Evolutionary conservation across 2,113 vertebrate genomes (phyloP).

Genomic region (Vulpes lagopus): DNA sequence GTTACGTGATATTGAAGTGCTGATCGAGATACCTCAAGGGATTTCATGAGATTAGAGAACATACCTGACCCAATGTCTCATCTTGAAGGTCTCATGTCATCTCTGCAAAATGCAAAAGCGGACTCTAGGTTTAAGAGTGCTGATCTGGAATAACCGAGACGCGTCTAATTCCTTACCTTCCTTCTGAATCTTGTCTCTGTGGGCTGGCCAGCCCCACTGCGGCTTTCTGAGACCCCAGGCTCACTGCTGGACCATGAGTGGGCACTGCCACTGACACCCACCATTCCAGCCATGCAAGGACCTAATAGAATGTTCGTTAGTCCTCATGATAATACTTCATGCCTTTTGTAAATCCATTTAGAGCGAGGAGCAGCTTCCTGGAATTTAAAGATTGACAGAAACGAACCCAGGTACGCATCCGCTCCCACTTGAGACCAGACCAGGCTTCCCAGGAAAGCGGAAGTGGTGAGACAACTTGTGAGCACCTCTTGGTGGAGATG

Average conservation of each 20-base stretch:
- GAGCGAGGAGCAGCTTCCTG: not conserved
- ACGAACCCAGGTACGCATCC: not conserved
- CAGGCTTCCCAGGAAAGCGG: not conserved
- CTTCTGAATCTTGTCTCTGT: not conserved
- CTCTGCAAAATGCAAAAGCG: not conserved
- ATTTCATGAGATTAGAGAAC: not conserved
- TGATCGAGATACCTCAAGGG: not conserved
- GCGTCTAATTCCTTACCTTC: not conserved
- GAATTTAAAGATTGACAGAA: not conserved
- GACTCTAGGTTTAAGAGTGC: no score
- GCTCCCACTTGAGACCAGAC: accelerated
- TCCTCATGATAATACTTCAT: not conserved
- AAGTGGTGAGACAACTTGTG: no score
- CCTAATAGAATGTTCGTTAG: not conserved
- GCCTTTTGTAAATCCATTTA: not conserved
- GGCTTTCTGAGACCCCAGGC: not conserved
- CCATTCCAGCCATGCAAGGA: not conserved
- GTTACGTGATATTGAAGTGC: not conserved
- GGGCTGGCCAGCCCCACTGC: accelerated
- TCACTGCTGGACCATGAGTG: not conserved
- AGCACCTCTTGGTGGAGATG: not conserved
- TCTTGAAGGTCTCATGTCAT: not conserved
- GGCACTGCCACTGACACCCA: not conserved
- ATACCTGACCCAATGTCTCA: accelerated
- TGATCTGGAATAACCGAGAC: no score